phyloP scores from a whole-genome alignment of 2,113 vertebrate genomes.

The Tyrannus savana region DNA sequence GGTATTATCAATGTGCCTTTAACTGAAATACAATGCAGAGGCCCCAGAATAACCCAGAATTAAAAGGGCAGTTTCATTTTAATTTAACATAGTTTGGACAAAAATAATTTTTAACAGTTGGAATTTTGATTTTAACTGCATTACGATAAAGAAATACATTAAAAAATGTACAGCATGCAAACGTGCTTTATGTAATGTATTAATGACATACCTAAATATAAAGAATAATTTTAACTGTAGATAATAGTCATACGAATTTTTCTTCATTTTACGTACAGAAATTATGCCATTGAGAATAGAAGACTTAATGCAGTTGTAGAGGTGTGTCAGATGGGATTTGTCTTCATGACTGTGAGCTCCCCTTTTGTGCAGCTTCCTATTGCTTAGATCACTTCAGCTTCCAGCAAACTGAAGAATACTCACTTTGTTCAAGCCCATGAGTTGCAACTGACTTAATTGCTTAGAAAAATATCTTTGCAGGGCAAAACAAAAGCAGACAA shows the following conservation, averaged over 20 bases:
- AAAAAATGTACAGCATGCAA: not conserved
- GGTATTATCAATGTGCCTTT: not conserved
- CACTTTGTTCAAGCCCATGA: not conserved
- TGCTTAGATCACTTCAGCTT: not conserved
- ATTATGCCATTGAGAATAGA: not conserved
- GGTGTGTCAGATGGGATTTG: not conserved
- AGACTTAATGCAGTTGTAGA: not conserved
- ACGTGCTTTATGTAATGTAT: not conserved
- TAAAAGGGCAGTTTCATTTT: not conserved
- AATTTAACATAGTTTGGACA: not conserved
- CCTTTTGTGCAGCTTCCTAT: not conserved
- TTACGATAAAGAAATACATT: not conserved
- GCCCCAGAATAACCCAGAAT: not conserved
- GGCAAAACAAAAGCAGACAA: not conserved
- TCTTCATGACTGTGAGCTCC: not conserved
- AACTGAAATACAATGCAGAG: not conserved
- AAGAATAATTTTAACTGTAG: not conserved
- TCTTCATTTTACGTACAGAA: not conserved
- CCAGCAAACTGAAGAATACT: not conserved
- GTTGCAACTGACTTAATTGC: not conserved
- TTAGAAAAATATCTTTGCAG: not conserved
- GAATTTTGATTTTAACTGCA: not conserved
- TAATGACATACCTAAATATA: not conserved
- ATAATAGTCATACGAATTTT: not conserved
- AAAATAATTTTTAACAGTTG: not conserved